Evolutionary conservation across 2,888 invertebrate genomes (phyloP).

Genomic region (Stegophylla sp.): DNA sequence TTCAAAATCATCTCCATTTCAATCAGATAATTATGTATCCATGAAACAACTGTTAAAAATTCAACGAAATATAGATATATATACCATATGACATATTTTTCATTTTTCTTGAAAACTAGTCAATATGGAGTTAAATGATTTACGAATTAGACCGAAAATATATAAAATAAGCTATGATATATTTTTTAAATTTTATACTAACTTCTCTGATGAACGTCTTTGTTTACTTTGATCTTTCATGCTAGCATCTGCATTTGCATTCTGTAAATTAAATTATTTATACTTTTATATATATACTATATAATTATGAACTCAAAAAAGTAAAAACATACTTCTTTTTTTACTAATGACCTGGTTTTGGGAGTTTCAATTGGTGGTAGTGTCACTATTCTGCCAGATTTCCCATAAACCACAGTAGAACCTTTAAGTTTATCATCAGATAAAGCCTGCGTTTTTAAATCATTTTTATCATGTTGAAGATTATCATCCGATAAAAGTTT

Average conservation of each 20-base stretch:
- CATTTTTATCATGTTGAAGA: conserved; percentile 25
- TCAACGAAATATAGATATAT: too few relatives aligned
- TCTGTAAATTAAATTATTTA: conserved; percentile 12
- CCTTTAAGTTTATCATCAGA: conserved; percentile 27
- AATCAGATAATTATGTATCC: too few relatives aligned
- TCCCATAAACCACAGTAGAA: conserved; percentile 41
- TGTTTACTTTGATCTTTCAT: conserved; percentile 37
- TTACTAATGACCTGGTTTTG: conserved; percentile 70
- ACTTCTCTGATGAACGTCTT: conserved; percentile 53
- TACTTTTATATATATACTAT: not conserved
- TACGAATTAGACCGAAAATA: too few relatives aligned
- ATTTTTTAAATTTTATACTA: not conserved
- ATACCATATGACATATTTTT: too few relatives aligned
- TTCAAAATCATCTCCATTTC: too few relatives aligned
- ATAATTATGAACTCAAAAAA: not conserved
- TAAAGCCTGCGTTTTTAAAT: not conserved
- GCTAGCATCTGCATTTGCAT: conserved; percentile 36
- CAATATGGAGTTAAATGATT: too few relatives aligned
- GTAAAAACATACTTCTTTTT: conserved; percentile 51
- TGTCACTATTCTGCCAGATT: conserved; percentile 47
- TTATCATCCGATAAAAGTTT: conserved; percentile 45
- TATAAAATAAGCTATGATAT: too few relatives aligned
- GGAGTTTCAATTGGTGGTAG: conserved; percentile 84
- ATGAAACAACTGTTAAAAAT: too few relatives aligned
- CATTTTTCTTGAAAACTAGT: too few relatives aligned